Evolutionary conservation across 2,113 vertebrate species (phyloP).

Genomic region (Callionymus lyra): DNA sequence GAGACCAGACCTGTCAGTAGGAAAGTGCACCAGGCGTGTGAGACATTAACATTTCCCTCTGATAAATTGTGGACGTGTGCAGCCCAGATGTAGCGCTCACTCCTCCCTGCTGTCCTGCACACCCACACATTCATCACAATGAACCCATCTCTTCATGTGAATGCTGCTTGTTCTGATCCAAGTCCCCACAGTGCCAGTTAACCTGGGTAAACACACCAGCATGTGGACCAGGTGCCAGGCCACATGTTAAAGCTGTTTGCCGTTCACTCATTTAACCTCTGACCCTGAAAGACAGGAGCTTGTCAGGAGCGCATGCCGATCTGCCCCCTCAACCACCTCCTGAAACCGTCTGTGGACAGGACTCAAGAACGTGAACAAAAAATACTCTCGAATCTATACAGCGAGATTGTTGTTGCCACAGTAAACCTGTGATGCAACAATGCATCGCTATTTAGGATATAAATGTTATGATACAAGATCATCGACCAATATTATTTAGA

Average conservation of each 20-base stretch:
- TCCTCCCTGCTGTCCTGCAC: not conserved
- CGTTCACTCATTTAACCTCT: conserved; percentile 53
- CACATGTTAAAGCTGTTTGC: conserved; percentile 58
- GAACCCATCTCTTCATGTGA: too few relatives aligned
- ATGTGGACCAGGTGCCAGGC: conserved; percentile 33
- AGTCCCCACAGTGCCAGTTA: too few relatives aligned
- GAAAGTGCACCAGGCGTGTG: conserved; percentile 31
- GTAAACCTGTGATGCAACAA: too few relatives aligned
- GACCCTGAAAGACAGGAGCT: conserved; percentile 33
- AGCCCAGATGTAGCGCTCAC: conserved; percentile 12
- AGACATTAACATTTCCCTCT: conserved; percentile 38
- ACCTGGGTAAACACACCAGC: conserved; percentile 17
- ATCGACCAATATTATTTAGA: too few relatives aligned
- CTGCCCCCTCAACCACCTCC: conserved; percentile 23
- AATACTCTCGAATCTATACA: too few relatives aligned
- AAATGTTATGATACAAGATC: too few relatives aligned
- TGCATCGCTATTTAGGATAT: too few relatives aligned
- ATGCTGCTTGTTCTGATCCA: too few relatives aligned
- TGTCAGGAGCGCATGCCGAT: conserved; percentile 58
- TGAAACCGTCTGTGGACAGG: too few relatives aligned
- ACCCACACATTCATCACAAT: not conserved
- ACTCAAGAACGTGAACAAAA: too few relatives aligned
- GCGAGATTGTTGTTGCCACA: too few relatives aligned
- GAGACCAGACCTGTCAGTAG: too few relatives aligned
- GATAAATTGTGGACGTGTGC: conserved; percentile 28